These are phyloP conservation scores for Lemur catta DNA, from an alignment of 2,797 vertebrate genomes.

Conservation along the genomic window DNA sequence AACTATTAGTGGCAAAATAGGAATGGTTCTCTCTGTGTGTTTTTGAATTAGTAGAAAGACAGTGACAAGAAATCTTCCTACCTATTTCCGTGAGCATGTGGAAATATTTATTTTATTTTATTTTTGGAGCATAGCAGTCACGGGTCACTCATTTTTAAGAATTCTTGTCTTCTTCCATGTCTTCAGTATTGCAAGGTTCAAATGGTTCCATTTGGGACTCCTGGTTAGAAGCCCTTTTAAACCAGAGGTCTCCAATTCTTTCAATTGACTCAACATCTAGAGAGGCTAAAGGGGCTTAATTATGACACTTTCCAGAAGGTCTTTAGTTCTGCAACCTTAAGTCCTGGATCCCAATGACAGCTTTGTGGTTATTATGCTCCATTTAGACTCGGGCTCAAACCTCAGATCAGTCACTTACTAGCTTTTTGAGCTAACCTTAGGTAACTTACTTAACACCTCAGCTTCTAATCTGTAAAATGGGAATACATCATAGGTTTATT, in stretches of 20 bases:
- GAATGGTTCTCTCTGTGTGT: background rate
- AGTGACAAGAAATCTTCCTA: background rate
- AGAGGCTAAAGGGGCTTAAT: background rate
- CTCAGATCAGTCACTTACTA: background rate
- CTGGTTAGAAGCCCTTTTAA: background rate
- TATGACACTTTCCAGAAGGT: background rate
- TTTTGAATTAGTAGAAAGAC: background rate
- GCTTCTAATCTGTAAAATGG: slow-evolving; percentile 1
- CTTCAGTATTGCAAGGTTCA: background rate
- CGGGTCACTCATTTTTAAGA: background rate
- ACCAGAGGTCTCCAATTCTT: background rate
- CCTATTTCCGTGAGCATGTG: background rate
- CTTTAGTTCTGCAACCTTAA: background rate
- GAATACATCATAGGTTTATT: background rate
- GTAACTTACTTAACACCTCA: background rate
- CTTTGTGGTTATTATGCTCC: background rate
- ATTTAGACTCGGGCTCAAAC: background rate
- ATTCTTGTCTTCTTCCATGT: background rate
- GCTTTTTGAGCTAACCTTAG: background rate
- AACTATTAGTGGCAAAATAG: background rate
- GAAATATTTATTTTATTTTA: background rate
- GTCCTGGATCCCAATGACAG: background rate
- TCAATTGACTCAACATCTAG: background rate
- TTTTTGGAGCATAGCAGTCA: background rate
- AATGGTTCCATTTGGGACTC: background rate